Conservation (phyloP, 1,140 invertebrate species). For the Sesamia nonagrioides region DNA sequence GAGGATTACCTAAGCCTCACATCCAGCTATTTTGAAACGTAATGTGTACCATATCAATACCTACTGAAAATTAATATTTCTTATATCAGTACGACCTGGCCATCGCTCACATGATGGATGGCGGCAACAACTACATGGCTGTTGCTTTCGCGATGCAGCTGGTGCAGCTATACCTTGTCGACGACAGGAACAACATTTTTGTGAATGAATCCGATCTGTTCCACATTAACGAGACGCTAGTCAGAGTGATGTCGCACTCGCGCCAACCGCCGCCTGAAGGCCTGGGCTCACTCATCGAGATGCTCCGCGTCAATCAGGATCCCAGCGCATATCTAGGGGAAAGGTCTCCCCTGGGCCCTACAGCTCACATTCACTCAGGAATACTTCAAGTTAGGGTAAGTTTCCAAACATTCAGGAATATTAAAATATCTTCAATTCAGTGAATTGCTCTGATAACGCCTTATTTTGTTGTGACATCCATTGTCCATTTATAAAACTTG, state of each 20-base stretch:
- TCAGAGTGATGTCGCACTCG: constrained; percentile 91
- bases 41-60: constrained; percentile 6
- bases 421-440: not conserved
- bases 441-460: not conserved
- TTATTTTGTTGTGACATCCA: too few relatives aligned
- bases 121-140: constrained; percentile 94
- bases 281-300: constrained; percentile 92
- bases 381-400: constrained; percentile 93
- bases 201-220: constrained; percentile 95
- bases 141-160: constrained; percentile 97
- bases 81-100: constrained; percentile 93
- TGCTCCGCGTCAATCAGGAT: constrained; percentile 92
- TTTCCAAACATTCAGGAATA: constrained; percentile 45
- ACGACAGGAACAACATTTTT: constrained; percentile 93
- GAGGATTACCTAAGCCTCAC: too few relatives aligned
- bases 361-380: constrained; percentile 97
- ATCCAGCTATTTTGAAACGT: not conserved
- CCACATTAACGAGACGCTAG: constrained; percentile 94
- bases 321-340: constrained; percentile 90
- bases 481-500: not conserved
- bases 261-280: constrained; percentile 94
- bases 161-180: constrained; percentile 95
- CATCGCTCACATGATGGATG: constrained; percentile 95
- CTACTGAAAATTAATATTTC: constrained; percentile 5
- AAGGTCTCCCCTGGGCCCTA: constrained; percentile 91